Percentiles rank a stretch among this genome's conserved stretches.
Evolutionary conservation across 2,113 vertebrate species (phyloP).

Genomic region (Dendropsophus ebraccatus): DNA sequence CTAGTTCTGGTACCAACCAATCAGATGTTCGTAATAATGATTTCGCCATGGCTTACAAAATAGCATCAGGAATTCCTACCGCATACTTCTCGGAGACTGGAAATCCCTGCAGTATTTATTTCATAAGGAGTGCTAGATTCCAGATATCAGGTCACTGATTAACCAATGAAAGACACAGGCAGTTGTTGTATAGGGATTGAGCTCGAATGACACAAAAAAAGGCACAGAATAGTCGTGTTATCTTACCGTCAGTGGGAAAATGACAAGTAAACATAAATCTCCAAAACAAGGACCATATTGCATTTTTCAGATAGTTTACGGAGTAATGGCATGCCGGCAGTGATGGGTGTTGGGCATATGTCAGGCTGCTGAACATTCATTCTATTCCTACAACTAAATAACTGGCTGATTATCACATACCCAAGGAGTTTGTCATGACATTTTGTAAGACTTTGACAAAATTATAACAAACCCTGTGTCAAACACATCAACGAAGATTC

Average conservation of each 20-base stretch:
- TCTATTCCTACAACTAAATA: background rate
- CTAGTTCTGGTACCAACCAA: background rate
- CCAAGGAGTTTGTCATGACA: background rate
- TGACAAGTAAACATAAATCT: background rate
- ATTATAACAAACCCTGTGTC: background rate
- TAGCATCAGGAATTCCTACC: background rate
- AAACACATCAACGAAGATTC: background rate
- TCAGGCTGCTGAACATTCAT: background rate
- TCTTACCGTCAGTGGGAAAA: background rate
- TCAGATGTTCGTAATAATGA: background rate
- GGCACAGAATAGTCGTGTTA: background rate
- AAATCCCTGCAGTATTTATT: conserved; percentile 18
- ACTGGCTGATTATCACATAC: background rate
- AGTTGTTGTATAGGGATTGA: background rate
- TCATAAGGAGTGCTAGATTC: background rate
- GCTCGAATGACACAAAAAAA: background rate
- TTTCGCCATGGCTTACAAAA: background rate
- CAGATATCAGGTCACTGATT: conserved; percentile 1
- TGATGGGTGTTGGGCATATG: background rate
- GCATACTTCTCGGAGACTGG: conserved; percentile 3
- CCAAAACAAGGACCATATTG: background rate
- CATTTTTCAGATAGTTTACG: conserved; percentile 10
- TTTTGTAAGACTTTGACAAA: conserved; percentile 9
- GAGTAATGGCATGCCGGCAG: conserved; percentile 13
- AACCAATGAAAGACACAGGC: background rate